Evolutionary conservation across 30 jellyfish, hydroid and myxozoan genomes (phyloP).

Genomic region (Cassiopea xamachana): DNA sequence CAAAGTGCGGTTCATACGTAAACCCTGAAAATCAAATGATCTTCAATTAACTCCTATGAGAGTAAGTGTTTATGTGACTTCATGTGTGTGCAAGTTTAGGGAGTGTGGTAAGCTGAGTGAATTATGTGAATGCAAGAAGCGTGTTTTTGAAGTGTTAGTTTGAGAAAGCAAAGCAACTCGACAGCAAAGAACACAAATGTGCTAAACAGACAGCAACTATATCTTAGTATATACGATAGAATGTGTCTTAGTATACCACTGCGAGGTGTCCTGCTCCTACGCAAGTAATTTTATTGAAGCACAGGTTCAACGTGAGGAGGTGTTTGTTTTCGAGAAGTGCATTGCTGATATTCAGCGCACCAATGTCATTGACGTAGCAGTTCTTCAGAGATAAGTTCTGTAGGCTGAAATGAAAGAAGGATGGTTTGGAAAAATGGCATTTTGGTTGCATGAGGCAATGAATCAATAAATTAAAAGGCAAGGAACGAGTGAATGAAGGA

Average conservation of each 20-base stretch:
- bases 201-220: too few species aligned
- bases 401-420: constrained; percentile 37
- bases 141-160: too few species aligned
- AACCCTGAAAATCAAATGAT: constrained; percentile 71
- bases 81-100: too few species aligned
- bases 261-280: constrained; percentile 84
- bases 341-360: constrained; percentile 80
- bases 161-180: neutral
- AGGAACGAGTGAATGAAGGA: neutral
- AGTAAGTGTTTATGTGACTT: too few species aligned
- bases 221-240: too few species aligned
- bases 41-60: too few species aligned
- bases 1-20: constrained; percentile 88
- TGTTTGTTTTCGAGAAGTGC: constrained; percentile 72
- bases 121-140: too few species aligned
- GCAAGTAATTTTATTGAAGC: constrained; percentile 90
- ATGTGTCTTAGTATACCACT: constrained; percentile 61
- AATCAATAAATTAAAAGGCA: neutral
- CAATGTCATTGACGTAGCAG: constrained; percentile 86
- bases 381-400: constrained; percentile 83
- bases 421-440: neutral
- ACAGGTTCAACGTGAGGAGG: constrained; percentile 73
- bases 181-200: neutral
- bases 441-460: neutral
- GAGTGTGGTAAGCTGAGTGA: too few species aligned